Evolutionary conservation across 2,113 vertebrate species (phyloP), one percentile per base, ranked within the genome.

Genomic region (Philantomba maxwellii): DNA sequence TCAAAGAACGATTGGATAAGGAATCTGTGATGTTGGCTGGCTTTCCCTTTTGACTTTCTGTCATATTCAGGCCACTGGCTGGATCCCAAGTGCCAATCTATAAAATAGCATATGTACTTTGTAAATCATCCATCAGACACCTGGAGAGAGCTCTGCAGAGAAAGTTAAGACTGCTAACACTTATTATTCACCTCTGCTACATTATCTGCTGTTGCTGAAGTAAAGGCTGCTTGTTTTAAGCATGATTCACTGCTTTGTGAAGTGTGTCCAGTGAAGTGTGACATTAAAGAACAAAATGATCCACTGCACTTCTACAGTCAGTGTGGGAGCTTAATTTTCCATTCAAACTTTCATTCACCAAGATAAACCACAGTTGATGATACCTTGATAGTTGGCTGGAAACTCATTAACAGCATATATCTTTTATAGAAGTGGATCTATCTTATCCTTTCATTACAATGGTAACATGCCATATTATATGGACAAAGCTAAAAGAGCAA

Each of bases 81-180:
- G 99, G 99, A 97, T 99, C 99, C 99, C 99, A 99, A 33, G 99
- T 99, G 95, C 99, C 99, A 98, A 99, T 99, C 99, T 99, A 98
- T 78, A 98, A 99, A 98, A 98, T 0, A 98, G 47, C 70, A 98
- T 91, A 97, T 70, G 86, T 43, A 96, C 45, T 96, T 88, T 91
- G 82, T 97, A 96, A 98, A 94, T 97, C 66, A 21, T 87, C 60
- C 60, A 91, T 94, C 96, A 53, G 23, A 30, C 36, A 93, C 89
- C 80, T 87, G 95, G 87, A 95, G 66, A 97, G 19, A 96, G 28
- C 2, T 33, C 15, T 94, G 1, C 33, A 78, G 49, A 26, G 93
- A 97, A 97, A 51, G 85, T 97, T 94, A 77, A 96, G 64, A 23
- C 55, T 87, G 4, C 4, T 90, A 95, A 95, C 39, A 87, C 73